Evolutionary conservation across 2,888 invertebrate species (phyloP).

Genomic region (Mechanitis messenoides): DNA sequence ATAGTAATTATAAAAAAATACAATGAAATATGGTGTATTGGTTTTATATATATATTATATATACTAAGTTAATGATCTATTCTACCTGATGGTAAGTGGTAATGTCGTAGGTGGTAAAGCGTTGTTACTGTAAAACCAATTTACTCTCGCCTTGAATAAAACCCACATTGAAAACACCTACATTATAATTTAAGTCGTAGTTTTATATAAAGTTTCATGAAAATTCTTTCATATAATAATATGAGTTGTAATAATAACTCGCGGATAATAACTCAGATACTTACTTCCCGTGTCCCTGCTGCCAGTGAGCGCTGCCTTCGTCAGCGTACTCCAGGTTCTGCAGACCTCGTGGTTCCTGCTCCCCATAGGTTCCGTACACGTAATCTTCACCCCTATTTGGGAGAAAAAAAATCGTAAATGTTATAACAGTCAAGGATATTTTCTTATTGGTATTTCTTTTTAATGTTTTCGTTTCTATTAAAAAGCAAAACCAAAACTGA

Average conservation of each 20-base stretch:
- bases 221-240: too few species aligned
- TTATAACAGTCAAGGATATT: neutral
- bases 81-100: too few species aligned
- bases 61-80: too few species aligned
- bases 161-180: too few species aligned
- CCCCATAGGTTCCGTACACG: slow-evolving; percentile 56
- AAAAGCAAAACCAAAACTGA: too few species aligned
- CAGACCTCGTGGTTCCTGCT: slow-evolving; percentile 59
- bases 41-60: neutral
- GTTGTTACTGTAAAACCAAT: too few species aligned
- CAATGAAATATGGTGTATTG: neutral
- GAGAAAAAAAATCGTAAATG: neutral
- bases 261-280: slow-evolving; percentile 25
- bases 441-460: too few species aligned
- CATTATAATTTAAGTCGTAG: too few species aligned
- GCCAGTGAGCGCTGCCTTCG: slow-evolving; percentile 33
- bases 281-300: slow-evolving; percentile 50
- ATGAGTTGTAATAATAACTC: neutral
- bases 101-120: too few species aligned
- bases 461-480: too few species aligned
- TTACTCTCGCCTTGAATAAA: too few species aligned
- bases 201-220: too few species aligned
- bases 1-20: neutral
- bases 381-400: slow-evolving; percentile 53
- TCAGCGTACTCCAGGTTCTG: slow-evolving; percentile 62